These are phyloP conservation scores for Agelas oroides DNA, from an alignment of 37 sponge, comb jelly and placozoan genomes.

Conservation along the genomic window DNA sequence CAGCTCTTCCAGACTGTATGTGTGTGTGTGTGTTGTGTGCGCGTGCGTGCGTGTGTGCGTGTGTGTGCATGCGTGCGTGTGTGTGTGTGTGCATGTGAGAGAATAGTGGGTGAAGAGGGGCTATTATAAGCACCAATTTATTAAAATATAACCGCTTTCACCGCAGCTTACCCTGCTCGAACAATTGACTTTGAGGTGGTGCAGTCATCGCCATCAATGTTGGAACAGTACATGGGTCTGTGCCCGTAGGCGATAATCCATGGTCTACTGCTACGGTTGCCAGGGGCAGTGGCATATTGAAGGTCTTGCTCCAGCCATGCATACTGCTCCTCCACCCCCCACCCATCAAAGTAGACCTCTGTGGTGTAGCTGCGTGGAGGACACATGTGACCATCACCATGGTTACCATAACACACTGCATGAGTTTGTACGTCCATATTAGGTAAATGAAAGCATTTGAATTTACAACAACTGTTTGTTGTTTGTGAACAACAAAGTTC, in stretches of 20 bases:
- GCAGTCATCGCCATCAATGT: slow-evolving; percentile 54
- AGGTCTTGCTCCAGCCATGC: slow-evolving; percentile 63
- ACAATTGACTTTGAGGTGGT: slow-evolving; percentile 16
- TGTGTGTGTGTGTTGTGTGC: neutral
- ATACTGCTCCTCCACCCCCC: slow-evolving; percentile 36
- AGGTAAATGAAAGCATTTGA: no score
- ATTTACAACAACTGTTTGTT: no score
- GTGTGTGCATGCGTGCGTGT: slow-evolving; percentile 51
- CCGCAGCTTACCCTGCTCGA: slow-evolving; percentile 34
- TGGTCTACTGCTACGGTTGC: slow-evolving; percentile 18
- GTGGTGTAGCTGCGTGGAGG: slow-evolving; percentile 34
- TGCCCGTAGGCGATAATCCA: slow-evolving; percentile 73
- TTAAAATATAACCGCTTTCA: no score
- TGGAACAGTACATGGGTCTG: slow-evolving; percentile 76
- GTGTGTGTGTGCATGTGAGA: slow-evolving; percentile 32
- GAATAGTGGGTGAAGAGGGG: no score
- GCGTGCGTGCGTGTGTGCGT: slow-evolving; percentile 54
- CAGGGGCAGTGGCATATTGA: slow-evolving; percentile 11
- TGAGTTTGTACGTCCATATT: no score
- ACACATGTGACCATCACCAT: neutral
- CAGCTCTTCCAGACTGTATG: slow-evolving; percentile 31
- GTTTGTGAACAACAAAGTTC: no score
- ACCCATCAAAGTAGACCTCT: slow-evolving; percentile 55
- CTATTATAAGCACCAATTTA: no score
- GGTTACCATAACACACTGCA: no score